Percentiles rank a stretch among this genome's conserved stretches.
Evolutionary conservation across 2,888 invertebrate species (phyloP).

Genomic region (Octonoba sinensis): DNA sequence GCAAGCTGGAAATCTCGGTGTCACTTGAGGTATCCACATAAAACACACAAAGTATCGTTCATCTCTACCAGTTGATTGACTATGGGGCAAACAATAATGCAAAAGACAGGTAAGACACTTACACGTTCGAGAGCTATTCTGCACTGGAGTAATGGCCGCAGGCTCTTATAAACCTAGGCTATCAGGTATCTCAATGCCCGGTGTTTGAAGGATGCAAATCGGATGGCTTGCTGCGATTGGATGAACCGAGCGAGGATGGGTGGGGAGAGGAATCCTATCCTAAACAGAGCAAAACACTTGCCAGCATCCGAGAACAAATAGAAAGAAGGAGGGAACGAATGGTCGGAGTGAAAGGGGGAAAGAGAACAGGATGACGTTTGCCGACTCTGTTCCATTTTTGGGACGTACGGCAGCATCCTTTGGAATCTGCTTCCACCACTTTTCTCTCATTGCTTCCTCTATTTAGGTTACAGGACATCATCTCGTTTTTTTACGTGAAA

Average conservation of each 20-base stretch:
- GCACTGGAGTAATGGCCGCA: constrained; percentile 69
- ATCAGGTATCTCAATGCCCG: constrained; percentile 63
- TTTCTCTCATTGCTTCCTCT: constrained; percentile 58
- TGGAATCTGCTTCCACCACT: constrained; percentile 64
- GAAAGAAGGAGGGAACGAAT: constrained; percentile 14
- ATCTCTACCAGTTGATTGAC: constrained; percentile 4
- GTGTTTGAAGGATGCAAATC: constrained; percentile 57
- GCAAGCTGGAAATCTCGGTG: constrained; percentile 24
- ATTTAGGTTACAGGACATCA: constrained; percentile 55
- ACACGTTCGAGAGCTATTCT: constrained; percentile 96
- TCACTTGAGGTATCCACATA: constrained; percentile 33
- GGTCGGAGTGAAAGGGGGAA: constrained; percentile 46
- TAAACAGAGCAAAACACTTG: constrained; percentile 64
- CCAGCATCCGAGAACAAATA: constrained; percentile 64
- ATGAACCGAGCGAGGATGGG: constrained; percentile 30
- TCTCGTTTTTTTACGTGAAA: constrained; percentile 24
- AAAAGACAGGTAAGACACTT: constrained; percentile 76
- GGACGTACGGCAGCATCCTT: constrained; percentile 55
- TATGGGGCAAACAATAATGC: constrained; percentile 20
- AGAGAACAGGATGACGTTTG: constrained; percentile 57
- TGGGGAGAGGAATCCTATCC: constrained; percentile 52
- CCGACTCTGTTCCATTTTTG: constrained; percentile 60
- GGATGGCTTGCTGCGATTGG: constrained; percentile 60
- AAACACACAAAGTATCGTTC: constrained; percentile 24
- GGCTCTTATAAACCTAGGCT: constrained; percentile 65